Conservation (phyloP, 2,888 invertebrate species). For the Metacarcinus magister region DNA sequence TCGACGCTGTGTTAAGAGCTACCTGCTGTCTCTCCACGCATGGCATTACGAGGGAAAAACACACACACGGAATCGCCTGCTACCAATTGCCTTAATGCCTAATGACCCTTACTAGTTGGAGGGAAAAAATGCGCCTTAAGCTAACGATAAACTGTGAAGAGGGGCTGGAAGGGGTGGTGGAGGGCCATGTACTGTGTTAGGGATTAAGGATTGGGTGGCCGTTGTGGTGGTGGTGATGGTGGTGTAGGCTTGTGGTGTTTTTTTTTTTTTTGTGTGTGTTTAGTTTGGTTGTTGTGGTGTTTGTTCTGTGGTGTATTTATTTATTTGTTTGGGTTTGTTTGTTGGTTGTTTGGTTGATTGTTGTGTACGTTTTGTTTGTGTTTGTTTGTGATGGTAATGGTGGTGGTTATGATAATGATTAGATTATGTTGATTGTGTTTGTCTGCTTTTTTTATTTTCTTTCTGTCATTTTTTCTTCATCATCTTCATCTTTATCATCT, state of each 20-base stretch:
- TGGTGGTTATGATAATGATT: neutral
- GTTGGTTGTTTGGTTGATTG: neutral
- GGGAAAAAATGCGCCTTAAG: constrained; percentile 7
- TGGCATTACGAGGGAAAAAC: neutral
- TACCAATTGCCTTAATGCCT: neutral
- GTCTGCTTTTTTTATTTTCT: neutral
- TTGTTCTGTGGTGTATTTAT: neutral
- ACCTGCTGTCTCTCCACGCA: neutral
- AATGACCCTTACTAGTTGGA: neutral
- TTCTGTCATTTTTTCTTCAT: neutral
- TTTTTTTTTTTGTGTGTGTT: neutral
- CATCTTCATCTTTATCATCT: neutral
- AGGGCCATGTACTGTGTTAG: neutral
- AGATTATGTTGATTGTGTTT: neutral
- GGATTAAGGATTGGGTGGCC: neutral
- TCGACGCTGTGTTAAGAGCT: neutral
- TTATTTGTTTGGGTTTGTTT: neutral
- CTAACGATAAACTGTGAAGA: neutral
- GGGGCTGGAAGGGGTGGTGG: neutral
- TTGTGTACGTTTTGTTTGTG: neutral
- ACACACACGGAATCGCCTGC: neutral
- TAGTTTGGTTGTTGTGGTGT: neutral
- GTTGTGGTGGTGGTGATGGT: neutral
- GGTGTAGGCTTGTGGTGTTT: neutral
- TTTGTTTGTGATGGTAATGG: neutral